These are phyloP conservation scores for Tenthredo notha DNA, from an alignment of 2,888 invertebrate species.

Conservation along the genomic window DNA sequence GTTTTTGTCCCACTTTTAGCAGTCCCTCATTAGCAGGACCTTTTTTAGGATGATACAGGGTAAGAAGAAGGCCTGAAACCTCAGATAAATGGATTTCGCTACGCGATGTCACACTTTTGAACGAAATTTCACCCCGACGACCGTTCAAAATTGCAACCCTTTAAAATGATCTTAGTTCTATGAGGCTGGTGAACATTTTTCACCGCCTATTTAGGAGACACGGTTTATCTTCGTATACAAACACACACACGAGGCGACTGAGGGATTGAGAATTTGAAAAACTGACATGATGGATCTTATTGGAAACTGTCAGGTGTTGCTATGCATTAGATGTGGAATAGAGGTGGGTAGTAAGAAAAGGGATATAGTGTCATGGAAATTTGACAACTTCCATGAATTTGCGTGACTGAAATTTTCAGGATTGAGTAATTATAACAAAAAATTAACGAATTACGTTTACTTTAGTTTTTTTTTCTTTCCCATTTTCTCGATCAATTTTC, in stretches of 20 bases:
- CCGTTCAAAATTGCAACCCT: constrained; percentile 39
- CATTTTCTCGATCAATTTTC: neutral
- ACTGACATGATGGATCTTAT: constrained; percentile 2
- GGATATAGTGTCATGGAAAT: neutral
- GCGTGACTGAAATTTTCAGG: neutral
- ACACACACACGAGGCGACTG: neutral
- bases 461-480: neutral
- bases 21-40: constrained; percentile 38
- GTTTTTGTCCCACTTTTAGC: neutral
- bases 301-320: neutral
- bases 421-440: neutral
- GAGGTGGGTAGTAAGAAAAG: neutral
- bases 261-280: neutral
- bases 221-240: neutral
- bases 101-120: constrained; percentile 44
- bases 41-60: neutral
- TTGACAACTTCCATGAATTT: neutral
- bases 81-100: constrained; percentile 41
- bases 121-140: constrained; percentile 32
- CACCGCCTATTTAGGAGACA: constrained; percentile 35
- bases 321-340: neutral
- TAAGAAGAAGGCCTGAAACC: neutral
- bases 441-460: neutral
- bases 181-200: constrained; percentile 28
- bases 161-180: constrained; percentile 16